Base-by-base conservation (phyloP, 2,113 vertebrate genomes). In the Elachura formosa region DNA sequence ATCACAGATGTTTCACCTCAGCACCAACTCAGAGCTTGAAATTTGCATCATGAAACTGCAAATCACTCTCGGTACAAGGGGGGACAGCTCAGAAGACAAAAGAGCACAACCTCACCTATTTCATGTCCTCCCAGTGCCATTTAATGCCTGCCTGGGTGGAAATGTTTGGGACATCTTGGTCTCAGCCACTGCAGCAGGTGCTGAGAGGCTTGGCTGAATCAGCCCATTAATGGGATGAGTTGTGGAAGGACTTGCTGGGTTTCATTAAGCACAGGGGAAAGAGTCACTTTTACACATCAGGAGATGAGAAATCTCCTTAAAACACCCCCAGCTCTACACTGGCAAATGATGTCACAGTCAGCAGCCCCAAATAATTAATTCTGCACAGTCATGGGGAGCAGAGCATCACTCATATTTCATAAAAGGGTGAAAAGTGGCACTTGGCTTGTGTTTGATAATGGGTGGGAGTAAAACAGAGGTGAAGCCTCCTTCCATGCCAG, bases 221-320 rank as follows among this genome's bases (percentile, higher is more conserved):
- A 33, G 56, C 25, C 66, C 24, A 2, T 48, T n/a, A 20, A 88
- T 40, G 79, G 77, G 63, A 52, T 49, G 73, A 46, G 43, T 18
- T 1, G 0, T 81, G 79, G 12, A 26, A 36, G 83, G 84, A 51
- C 76, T 46, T 11, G 63, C 48, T 84, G 2, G 8, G 9, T 90
- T 87, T 84, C 77, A 33, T 29, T 55, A 41, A 56, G 84, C 25
- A 52, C 73, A 62, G 9, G 56, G 64, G 75, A 51, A 51, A 45
- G 52, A 67, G 40, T 55, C n/a, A 63, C 49, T 93, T 68, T 75
- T 48, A 84, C 43, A 38, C 54, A 71, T 17, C 59, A 34, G 79
- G 75, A 74, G 92, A 59, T 43, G 79, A 92, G 79, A 88, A 92
- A 75, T n/a, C 31, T 74, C 38, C 36, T 83, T 59, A 29, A 55